Conservation (phyloP, 2,113 vertebrate genomes). For the Octodon degus region DNA sequence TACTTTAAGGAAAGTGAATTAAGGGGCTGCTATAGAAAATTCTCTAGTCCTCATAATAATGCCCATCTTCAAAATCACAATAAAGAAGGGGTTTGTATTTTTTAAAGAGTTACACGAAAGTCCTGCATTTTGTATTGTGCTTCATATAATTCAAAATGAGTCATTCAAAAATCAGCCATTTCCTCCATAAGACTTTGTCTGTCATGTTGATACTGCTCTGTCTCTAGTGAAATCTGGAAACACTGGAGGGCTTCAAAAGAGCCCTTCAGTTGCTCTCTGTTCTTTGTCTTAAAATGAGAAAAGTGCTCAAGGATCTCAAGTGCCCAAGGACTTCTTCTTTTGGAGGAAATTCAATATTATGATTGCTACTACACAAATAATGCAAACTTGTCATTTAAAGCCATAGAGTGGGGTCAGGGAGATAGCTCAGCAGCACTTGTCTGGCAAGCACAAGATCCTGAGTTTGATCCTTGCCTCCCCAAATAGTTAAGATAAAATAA, state of each 20-base stretch:
- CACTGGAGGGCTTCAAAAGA: conserved; percentile 17
- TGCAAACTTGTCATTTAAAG: not conserved
- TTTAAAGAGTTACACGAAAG: conserved; percentile 49
- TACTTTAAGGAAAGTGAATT: conserved; percentile 55
- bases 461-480: too few species aligned
- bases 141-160: conserved; percentile 57
- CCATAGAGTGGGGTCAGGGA: not conserved
- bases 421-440: too few species aligned
- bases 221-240: conserved; percentile 50
- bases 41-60: not conserved
- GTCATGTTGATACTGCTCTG: conserved; percentile 52
- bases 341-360: not conserved
- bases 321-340: not conserved
- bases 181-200: conserved; percentile 20
- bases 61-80: not conserved
- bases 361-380: conserved; percentile 8
- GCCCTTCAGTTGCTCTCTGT: not conserved
- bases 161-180: conserved; percentile 3
- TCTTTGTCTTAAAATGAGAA: not conserved
- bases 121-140: conserved; percentile 46
- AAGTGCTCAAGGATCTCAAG: not conserved
- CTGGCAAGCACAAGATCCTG: too few species aligned
- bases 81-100: conserved; percentile 52
- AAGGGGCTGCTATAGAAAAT: not conserved
- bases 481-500: not conserved